phyloP scores from a whole-genome alignment of 2,797 vertebrate genomes.

The Myoxocephalus aenaeus region DNA sequence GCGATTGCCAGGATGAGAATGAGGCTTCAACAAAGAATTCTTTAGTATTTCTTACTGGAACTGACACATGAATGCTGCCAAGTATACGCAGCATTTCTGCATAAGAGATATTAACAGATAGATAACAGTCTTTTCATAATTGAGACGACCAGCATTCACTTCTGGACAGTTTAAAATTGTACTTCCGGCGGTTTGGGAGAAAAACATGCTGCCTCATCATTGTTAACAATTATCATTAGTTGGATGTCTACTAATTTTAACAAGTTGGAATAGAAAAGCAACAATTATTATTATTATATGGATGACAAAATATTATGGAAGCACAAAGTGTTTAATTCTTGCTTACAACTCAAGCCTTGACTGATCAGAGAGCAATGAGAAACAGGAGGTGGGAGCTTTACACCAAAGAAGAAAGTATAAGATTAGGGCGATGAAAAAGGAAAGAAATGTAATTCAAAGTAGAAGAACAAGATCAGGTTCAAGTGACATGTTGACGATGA shows the following conservation, averaged over 20 bases:
- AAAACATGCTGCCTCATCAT: not conserved
- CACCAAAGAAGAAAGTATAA: not conserved
- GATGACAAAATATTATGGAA: not conserved
- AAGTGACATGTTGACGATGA: constrained; percentile 1
- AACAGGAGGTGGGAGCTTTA: not conserved
- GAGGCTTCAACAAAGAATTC: not conserved
- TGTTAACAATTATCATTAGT: not conserved
- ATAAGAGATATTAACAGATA: not conserved
- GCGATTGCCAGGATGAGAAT: not conserved
- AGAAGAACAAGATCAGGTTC: not conserved
- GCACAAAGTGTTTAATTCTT: not conserved
- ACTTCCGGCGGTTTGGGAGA: not conserved
- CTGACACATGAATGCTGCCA: not conserved
- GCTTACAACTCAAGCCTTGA: not conserved
- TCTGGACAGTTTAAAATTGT: not conserved
- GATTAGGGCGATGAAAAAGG: not conserved
- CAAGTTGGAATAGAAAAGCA: not conserved
- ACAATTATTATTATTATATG: not conserved
- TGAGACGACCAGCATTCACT: not conserved
- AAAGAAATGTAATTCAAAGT: not conserved
- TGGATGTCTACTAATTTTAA: not conserved
- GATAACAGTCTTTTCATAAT: not conserved
- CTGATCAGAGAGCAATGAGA: not conserved
- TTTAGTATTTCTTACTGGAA: not conserved
- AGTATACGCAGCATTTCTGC: not conserved